These are phyloP conservation scores for Thamnophis sirtalis DNA, from an alignment of 2,113 vertebrate genomes.

Conservation along the genomic window DNA sequence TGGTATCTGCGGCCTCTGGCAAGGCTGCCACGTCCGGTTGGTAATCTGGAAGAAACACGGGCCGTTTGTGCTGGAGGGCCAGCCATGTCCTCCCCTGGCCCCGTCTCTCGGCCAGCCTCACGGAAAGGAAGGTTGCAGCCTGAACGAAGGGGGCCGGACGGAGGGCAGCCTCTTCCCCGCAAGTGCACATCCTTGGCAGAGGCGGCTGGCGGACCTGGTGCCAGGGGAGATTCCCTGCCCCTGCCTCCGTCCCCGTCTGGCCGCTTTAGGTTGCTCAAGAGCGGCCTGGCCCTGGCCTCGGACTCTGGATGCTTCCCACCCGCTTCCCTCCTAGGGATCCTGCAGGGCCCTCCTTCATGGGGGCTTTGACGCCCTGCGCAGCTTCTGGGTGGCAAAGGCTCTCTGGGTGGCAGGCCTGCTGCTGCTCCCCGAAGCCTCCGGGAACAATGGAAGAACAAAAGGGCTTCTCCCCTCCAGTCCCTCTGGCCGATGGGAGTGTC, in stretches of 20 bases:
- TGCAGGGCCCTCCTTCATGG: fast-evolving
- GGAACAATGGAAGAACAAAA: not conserved
- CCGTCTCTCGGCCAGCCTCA: no score
- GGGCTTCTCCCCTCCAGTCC: not conserved
- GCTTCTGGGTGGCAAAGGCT: fast-evolving
- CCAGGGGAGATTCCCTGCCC: fast-evolving
- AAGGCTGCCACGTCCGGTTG: not conserved
- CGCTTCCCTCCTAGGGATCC: not conserved
- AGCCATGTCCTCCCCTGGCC: not conserved
- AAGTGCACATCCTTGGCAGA: no score
- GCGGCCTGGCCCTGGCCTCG: not conserved
- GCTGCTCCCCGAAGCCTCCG: not conserved
- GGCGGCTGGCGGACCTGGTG: not conserved
- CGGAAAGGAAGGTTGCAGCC: not conserved
- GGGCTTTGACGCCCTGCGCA: fast-evolving
- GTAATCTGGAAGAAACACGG: not conserved
- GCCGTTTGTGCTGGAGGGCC: not conserved
- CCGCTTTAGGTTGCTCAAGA: fast-evolving
- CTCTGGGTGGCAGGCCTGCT: no score
- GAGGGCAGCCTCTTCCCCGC: not conserved
- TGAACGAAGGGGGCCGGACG: fast-evolving
- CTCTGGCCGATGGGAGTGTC: not conserved
- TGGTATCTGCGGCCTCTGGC: not conserved
- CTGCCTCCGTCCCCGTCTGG: fast-evolving
- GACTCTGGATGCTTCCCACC: fast-evolving